These are phyloP conservation scores for Microcebus tavaratra DNA, from an alignment of 2,113 vertebrate species.

Conservation along the genomic window DNA sequence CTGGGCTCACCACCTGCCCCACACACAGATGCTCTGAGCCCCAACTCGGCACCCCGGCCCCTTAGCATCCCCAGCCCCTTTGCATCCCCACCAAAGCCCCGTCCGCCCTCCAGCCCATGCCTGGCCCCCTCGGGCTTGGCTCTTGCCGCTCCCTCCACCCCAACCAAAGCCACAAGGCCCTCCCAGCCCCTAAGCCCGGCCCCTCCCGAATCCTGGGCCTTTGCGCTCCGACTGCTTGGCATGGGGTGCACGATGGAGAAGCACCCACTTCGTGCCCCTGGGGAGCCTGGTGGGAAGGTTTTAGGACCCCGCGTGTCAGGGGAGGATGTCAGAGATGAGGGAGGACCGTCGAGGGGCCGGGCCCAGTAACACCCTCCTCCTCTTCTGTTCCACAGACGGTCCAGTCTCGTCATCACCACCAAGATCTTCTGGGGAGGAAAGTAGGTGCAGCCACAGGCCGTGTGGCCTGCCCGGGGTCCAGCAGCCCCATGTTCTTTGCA, in stretches of 20 bases:
- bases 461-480: accelerated
- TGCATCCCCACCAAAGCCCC: background rate
- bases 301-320: background rate
- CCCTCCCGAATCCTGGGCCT: background rate
- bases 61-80: background rate
- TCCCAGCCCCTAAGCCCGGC: background rate
- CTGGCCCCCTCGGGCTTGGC: background rate
- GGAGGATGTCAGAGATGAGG: accelerated
- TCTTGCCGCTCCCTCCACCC: accelerated
- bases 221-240: background rate
- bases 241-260: accelerated
- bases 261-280: accelerated
- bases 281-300: background rate
- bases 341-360: accelerated
- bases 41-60: too few species aligned
- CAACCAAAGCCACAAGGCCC: background rate
- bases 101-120: accelerated
- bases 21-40: background rate
- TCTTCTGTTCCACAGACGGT: slow-evolving; percentile 88
- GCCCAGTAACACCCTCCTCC: background rate
- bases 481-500: accelerated
- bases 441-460: slow-evolving; percentile 84
- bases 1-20: background rate
- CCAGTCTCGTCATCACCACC: slow-evolving; percentile 98
- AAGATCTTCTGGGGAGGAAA: slow-evolving; percentile 99